phyloP scores from a whole-genome alignment of 2,888 invertebrate species.

The Hesperia comma region DNA sequence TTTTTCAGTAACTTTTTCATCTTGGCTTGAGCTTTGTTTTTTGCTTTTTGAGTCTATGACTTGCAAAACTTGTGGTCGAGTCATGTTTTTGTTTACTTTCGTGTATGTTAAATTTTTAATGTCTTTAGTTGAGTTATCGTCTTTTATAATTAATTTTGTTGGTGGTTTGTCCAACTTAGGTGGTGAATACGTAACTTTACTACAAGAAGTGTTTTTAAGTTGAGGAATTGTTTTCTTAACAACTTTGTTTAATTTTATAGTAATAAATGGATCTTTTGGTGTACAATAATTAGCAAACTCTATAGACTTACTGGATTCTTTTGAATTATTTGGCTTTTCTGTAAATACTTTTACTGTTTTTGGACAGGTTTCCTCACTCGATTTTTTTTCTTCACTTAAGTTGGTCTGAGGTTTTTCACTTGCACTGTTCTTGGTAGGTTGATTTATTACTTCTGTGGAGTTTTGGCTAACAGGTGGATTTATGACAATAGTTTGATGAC shows the following conservation, averaged over 20 bases:
- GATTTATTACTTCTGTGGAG: conserved; percentile 42
- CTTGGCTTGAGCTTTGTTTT: conserved; percentile 51
- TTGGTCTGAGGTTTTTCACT: conserved; percentile 16
- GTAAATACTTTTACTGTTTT: conserved; percentile 39
- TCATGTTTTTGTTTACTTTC: conserved; percentile 75
- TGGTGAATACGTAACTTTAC: conserved; percentile 63
- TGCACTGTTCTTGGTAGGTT: conserved; percentile 39
- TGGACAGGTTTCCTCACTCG: conserved; percentile 40
- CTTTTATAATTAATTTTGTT: conserved; percentile 72
- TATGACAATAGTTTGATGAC: conserved; percentile 81
- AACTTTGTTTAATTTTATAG: conserved; percentile 76
- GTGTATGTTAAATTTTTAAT: conserved; percentile 49
- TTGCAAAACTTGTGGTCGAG: conserved; percentile 85
- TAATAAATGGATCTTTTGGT: conserved; percentile 74
- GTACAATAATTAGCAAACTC: conserved; percentile 61
- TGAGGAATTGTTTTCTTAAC: conserved; percentile 76
- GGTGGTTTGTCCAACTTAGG: conserved; percentile 73
- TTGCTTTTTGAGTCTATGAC: conserved; percentile 82
- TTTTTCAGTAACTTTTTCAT: conserved; percentile 36
- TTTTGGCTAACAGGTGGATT: conserved; percentile 71
- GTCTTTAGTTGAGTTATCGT: conserved; percentile 56
- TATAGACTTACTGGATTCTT: conserved; percentile 49
- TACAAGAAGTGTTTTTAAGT: conserved; percentile 68
- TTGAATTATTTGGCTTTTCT: conserved; percentile 51
- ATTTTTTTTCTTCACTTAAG: conserved; percentile 29